Percentiles rank a stretch among this genome's conserved stretches.
These are phyloP conservation scores for Bombus waltoni DNA, from an alignment of 1,140 invertebrate genomes.

Conservation along the genomic window DNA sequence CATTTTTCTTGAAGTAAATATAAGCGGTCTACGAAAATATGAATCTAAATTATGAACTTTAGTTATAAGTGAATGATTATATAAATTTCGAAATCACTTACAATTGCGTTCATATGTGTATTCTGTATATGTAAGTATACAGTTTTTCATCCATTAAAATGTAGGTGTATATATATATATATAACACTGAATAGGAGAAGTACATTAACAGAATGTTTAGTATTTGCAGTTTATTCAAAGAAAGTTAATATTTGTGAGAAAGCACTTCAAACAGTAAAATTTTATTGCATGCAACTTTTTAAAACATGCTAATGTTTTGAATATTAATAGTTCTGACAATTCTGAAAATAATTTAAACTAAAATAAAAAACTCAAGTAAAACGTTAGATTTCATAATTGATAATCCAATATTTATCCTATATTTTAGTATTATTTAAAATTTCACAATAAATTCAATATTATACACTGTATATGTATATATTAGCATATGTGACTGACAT, in stretches of 20 bases:
- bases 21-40: constrained; percentile 70
- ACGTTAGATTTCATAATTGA: background rate
- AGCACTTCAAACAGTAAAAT: background rate
- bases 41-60: constrained; percentile 44
- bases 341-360: background rate
- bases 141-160: too few species aligned
- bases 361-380: background rate
- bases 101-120: background rate
- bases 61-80: background rate
- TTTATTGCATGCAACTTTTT: background rate
- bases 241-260: background rate
- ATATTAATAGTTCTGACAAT: background rate
- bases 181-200: too few species aligned
- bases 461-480: background rate
- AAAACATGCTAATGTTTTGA: background rate
- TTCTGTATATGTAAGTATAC: background rate
- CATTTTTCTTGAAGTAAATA: constrained; percentile 52
- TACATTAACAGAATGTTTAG: too few species aligned
- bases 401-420: background rate
- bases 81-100: background rate
- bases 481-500: background rate
- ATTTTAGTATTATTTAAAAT: background rate
- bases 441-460: background rate
- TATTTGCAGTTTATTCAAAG: background rate
- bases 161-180: too few species aligned